Percentiles rank a stretch among this genome's conserved stretches.
These are phyloP conservation scores for Dendrolimus punctatus DNA, from an alignment of 1,140 invertebrate species.

Conservation along the genomic window DNA sequence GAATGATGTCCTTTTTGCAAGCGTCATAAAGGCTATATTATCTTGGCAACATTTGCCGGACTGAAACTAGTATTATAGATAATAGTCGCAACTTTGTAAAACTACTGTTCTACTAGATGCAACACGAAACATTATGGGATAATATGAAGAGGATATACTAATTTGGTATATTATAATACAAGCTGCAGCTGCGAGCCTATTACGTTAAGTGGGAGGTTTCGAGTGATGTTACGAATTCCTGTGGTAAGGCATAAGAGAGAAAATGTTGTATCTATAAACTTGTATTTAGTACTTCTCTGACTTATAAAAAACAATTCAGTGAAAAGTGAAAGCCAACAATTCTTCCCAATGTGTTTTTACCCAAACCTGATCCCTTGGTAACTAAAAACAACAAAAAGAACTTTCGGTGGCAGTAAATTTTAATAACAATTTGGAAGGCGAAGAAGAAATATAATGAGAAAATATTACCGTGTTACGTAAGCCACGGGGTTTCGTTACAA, in stretches of 20 bases:
- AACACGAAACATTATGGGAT: constrained; percentile 10
- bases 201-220: no score
- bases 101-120: constrained; percentile 4
- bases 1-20: no score
- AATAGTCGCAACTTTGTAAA: no score
- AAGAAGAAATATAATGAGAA: constrained; percentile 49
- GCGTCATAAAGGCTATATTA: no score
- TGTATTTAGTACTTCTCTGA: no score
- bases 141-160: not conserved
- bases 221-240: no score
- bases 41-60: no score
- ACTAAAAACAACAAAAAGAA: no score
- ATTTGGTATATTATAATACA: no score
- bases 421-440: constrained; percentile 45
- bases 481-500: not conserved
- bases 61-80: no score
- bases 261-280: not conserved
- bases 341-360: not conserved
- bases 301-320: no score
- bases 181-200: no score
- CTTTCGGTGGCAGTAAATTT: constrained; percentile 30
- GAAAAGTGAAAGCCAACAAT: not conserved
- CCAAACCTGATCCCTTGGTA: not conserved
- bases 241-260: not conserved
- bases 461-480: constrained; percentile 22